Conservation (phyloP, 2,113 vertebrate genomes). For the Orycteropus afer region DNA sequence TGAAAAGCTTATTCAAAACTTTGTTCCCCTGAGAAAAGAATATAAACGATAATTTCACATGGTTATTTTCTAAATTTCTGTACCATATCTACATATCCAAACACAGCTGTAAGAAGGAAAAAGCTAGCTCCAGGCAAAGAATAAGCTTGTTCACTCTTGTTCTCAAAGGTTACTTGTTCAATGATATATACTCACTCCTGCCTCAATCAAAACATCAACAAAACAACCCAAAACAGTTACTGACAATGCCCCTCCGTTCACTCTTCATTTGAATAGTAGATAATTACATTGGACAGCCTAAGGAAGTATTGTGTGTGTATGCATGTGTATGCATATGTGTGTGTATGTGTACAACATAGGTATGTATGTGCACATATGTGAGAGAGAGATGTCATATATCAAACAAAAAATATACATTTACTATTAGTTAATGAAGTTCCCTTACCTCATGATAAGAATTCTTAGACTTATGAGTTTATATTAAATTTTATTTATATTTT, state of each 20-base stretch:
- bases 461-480: neutral
- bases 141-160: neutral
- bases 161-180: slow-evolving; percentile 23
- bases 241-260: neutral
- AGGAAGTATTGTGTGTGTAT: neutral
- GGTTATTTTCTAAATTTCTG: slow-evolving; percentile 77
- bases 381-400: neutral
- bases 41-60: slow-evolving; percentile 78
- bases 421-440: neutral
- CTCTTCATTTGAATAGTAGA: neutral
- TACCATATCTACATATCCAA: slow-evolving; percentile 72
- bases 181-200: neutral
- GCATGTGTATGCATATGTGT: neutral
- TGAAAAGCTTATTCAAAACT: slow-evolving; percentile 79
- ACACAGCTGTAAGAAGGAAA: slow-evolving; percentile 71
- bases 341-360: neutral
- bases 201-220: neutral
- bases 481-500: neutral
- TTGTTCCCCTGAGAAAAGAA: slow-evolving; percentile 74
- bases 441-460: neutral
- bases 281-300: neutral
- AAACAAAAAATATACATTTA: neutral
- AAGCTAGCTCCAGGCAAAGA: slow-evolving; percentile 32
- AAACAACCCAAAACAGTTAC: neutral
- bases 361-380: neutral